Evolutionary conservation across 2,888 invertebrate species (phyloP), one percentile per base, ranked within the genome.

Genomic region (Lycophotia porphyrea): DNA sequence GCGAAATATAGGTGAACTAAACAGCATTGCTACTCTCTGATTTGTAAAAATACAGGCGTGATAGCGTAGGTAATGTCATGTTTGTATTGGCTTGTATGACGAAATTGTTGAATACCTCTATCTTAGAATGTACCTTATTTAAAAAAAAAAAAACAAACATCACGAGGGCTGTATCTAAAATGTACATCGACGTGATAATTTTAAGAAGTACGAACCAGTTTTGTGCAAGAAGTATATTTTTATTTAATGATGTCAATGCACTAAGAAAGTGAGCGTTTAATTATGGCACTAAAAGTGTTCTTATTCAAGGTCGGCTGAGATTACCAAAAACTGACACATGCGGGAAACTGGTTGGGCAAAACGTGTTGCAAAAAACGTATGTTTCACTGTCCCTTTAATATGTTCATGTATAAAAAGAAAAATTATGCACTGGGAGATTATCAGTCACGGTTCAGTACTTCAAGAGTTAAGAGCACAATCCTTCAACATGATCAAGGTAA

Each of bases 401-500:
- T 58, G 58, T 31, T 44, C 15, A 21, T 5, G 63, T 86, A 86
- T 86, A 86, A 78, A 86, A 87, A 74, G 80, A 55, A 68, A 69
- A 75, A 73, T 1, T 47, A 61, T 60, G 11, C 0, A 64, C n/a
- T 36, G 5, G 18, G 8, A 49, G 9, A 74, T 77, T 82, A 85
- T 77, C 85, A 86, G 66, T 87, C 61, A 66, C 70, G 39, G 34
- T 65, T 77, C 64, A 64, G 49, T 47, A 21, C 47, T 74, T 13
- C 36, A 63, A 58, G n/a, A 74, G 78, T 75, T 64, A 71, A 74
- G 55, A 72, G 71, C 49, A 55, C 21, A 71, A 72, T 49, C 36
- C 39, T 8, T 31, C 42, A 84, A 74, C 87, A 84, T 92, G 82
- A 77, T 63, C 42, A 83, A 83, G 77, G 82, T 83, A 55, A 21